Evolutionary conservation across 2,888 invertebrate species (phyloP).

Genomic region (Euproctis similis): DNA sequence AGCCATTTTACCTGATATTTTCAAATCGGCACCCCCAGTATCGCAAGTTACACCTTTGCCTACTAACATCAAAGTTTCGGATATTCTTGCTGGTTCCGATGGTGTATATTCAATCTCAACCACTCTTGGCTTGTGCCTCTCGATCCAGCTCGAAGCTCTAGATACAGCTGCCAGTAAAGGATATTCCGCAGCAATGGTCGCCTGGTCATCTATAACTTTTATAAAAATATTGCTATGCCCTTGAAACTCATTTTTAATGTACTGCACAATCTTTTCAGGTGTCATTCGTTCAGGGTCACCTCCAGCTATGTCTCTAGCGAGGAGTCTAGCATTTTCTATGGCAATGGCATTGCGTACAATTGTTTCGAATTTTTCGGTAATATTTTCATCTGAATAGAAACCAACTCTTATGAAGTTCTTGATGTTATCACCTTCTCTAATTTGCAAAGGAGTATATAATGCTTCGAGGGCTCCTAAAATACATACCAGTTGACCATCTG

Average conservation of each 20-base stretch:
- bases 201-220: conserved; percentile 77
- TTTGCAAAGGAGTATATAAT: conserved; percentile 88
- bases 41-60: conserved; percentile 93
- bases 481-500: conserved; percentile 85
- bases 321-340: conserved; percentile 80
- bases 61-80: conserved; percentile 85
- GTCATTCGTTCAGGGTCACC: conserved; percentile 94
- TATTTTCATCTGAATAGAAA: conserved; percentile 75
- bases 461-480: conserved; percentile 91
- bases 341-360: conserved; percentile 77
- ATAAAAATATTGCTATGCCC: conserved; percentile 77
- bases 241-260: conserved; percentile 79
- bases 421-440: conserved; percentile 79
- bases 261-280: conserved; percentile 85
- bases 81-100: conserved; percentile 55
- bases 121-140: conserved; percentile 79
- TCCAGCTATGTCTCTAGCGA: conserved; percentile 76
- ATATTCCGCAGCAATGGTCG: conserved; percentile 81
- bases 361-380: conserved; percentile 68
- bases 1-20: conserved; percentile 81
- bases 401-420: conserved; percentile 79
- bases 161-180: conserved; percentile 86
- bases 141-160: conserved; percentile 81
- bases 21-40: conserved; percentile 87
- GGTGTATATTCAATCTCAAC: conserved; percentile 80